These are phyloP conservation scores for Aselliscus stoliczkanus DNA, from an alignment of 2,797 vertebrate species.

Conservation along the genomic window DNA sequence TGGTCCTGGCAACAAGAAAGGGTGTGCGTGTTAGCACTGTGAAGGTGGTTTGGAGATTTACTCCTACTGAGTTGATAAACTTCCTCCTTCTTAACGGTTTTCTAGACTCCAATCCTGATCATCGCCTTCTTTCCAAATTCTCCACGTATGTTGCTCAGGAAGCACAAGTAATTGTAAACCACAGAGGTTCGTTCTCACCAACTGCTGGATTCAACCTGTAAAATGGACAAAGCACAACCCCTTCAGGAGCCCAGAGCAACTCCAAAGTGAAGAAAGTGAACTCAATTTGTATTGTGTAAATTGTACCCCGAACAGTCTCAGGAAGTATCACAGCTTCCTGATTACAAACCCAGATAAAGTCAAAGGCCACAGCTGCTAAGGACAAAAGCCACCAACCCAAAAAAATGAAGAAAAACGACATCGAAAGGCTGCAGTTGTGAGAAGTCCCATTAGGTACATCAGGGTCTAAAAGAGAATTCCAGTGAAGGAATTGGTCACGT, in stretches of 20 bases:
- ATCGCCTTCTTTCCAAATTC: slow-evolving; percentile 58
- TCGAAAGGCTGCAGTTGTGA: neutral
- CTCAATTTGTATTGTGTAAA: slow-evolving; percentile 64
- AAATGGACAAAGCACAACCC: neutral
- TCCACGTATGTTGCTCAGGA: slow-evolving; percentile 33
- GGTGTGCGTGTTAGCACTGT: neutral
- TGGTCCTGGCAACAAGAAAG: neutral
- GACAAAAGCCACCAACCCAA: slow-evolving; percentile 64
- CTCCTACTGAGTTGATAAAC: slow-evolving; percentile 60
- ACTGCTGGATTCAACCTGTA: slow-evolving; percentile 38
- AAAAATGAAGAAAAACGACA: slow-evolving; percentile 51
- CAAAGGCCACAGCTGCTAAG: slow-evolving; percentile 56
- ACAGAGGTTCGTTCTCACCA: slow-evolving; percentile 32
- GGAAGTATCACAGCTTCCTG: slow-evolving; percentile 76
- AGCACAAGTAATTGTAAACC: slow-evolving; percentile 40
- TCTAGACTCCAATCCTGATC: slow-evolving; percentile 50
- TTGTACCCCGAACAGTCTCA: slow-evolving; percentile 59
- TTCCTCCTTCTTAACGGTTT: slow-evolving; percentile 70
- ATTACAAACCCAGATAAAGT: slow-evolving; percentile 70
- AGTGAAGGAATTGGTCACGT: neutral
- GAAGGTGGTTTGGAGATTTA: slow-evolving; percentile 66
- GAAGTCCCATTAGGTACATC: neutral
- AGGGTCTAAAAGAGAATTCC: neutral
- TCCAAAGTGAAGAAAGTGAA: slow-evolving; percentile 59
- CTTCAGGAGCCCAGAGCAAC: slow-evolving; percentile 10